A percentile compares a stretch with the other conserved stretches of the same genome.
Evolutionary conservation across 2,797 vertebrate genomes (phyloP).

Genomic region (Odontamblyopus rebecca): DNA sequence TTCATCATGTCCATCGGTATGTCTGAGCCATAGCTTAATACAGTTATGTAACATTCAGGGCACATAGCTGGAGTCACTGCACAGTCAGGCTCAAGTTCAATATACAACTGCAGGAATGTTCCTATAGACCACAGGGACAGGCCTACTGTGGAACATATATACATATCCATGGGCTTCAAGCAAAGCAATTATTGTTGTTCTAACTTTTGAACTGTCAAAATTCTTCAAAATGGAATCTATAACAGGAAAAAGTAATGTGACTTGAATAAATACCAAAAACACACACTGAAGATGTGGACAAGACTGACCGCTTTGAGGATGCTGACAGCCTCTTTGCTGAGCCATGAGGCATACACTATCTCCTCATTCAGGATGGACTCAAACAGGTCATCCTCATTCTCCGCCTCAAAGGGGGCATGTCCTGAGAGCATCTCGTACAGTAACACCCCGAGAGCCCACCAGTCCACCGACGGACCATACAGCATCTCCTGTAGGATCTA

Average conservation of each 20-base stretch:
- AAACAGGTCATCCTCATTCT: constrained; percentile 97
- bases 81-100: constrained; percentile 42
- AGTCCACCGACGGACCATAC: constrained; percentile 94
- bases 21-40: constrained; percentile 68
- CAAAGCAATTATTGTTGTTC: neutral
- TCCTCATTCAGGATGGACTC: constrained; percentile 95
- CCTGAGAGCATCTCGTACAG: constrained; percentile 97
- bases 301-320: constrained; percentile 93
- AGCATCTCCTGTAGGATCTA: constrained; percentile 97
- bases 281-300: neutral
- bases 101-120: constrained; percentile 4
- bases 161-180: neutral
- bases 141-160: neutral
- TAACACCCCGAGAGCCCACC: constrained; percentile 97
- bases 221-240: neutral
- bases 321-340: constrained; percentile 84
- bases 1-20: neutral
- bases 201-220: neutral
- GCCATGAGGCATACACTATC: constrained; percentile 91
- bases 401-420: constrained; percentile 94
- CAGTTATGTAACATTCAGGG: constrained; percentile 70
- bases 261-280: neutral
- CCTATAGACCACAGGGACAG: neutral
- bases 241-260: neutral
- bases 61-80: constrained; percentile 60